Percentiles rank a stretch among this genome's conserved stretches.
These are phyloP conservation scores for Engraulis encrasicolus DNA, from an alignment of 2,113 vertebrate genomes.

Conservation along the genomic window DNA sequence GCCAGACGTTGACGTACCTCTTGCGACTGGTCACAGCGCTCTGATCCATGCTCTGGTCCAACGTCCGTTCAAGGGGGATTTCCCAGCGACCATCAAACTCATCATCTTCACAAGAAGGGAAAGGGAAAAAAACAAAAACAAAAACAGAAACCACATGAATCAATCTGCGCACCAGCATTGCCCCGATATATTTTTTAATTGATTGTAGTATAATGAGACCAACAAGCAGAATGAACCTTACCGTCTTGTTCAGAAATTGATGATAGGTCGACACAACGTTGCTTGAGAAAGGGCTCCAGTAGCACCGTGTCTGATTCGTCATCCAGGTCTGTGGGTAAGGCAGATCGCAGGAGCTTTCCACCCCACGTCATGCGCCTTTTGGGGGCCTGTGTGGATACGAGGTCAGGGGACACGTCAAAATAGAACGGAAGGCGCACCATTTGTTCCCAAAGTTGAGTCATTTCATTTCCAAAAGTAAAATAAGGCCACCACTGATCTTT, in stretches of 20 bases:
- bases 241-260: constrained; percentile 71
- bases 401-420: no score
- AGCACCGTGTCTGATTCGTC: constrained; percentile 51
- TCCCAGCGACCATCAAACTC: constrained; percentile 64
- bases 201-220: no score
- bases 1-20: constrained; percentile 45
- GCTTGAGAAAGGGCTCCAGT: constrained; percentile 55
- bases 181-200: no score
- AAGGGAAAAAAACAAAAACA: no score
- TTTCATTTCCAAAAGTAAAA: no score
- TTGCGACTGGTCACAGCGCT: constrained; percentile 59
- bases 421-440: no score
- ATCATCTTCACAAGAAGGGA: constrained; percentile 56
- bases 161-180: no score
- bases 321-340: background rate
- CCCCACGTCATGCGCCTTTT: constrained; percentile 93
- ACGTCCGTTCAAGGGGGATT: constrained; percentile 57
- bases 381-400: constrained; percentile 70
- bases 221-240: constrained; percentile 67
- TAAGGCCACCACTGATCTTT: no score
- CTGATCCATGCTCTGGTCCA: constrained; percentile 63
- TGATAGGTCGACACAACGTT: constrained; percentile 54
- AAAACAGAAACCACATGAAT: no score
- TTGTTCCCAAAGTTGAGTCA: no score
- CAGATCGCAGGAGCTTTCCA: constrained; percentile 74